Percentiles rank a stretch among this genome's conserved stretches.
These are phyloP conservation scores for Drosophila ironensis DNA, from an alignment of 1,140 invertebrate species.

Conservation along the genomic window DNA sequence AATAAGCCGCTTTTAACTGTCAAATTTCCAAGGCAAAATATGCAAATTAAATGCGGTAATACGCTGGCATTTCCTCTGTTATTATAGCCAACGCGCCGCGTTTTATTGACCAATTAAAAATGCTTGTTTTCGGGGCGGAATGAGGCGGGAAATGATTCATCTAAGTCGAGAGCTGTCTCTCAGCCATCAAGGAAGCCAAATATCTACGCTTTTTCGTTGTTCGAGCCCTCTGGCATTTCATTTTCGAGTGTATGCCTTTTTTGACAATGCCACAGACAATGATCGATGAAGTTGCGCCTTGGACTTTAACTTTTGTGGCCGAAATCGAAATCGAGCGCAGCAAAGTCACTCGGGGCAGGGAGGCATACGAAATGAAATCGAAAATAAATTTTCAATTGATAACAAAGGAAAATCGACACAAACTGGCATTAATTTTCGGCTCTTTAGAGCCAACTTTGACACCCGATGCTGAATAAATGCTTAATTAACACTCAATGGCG, in stretches of 20 bases:
- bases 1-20: constrained; percentile 50
- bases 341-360: not conserved
- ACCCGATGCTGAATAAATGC: constrained; percentile 73
- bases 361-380: constrained; percentile 10
- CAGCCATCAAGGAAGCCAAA: constrained; percentile 30
- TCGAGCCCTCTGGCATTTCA: constrained; percentile 44
- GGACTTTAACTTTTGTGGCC: constrained; percentile 53
- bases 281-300: constrained; percentile 71
- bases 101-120: constrained; percentile 57
- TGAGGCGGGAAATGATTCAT: constrained; percentile 45
- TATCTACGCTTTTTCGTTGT: constrained; percentile 13
- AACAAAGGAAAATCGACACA: constrained; percentile 62
- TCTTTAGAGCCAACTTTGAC: constrained; percentile 74
- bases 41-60: constrained; percentile 43
- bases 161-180: constrained; percentile 39
- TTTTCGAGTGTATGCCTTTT: constrained; percentile 13
- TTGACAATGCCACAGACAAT: constrained; percentile 55
- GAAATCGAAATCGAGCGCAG: constrained; percentile 48
- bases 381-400: constrained; percentile 64
- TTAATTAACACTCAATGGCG: constrained; percentile 78
- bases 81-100: constrained; percentile 48
- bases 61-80: constrained; percentile 52
- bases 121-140: constrained; percentile 22
- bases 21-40: constrained; percentile 45
- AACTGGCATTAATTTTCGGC: constrained; percentile 73